A percentile compares a stretch with the other conserved stretches of the same genome.
These are phyloP conservation scores for Poliocrania exsul DNA, from an alignment of 2,797 vertebrate species.

Conservation along the genomic window DNA sequence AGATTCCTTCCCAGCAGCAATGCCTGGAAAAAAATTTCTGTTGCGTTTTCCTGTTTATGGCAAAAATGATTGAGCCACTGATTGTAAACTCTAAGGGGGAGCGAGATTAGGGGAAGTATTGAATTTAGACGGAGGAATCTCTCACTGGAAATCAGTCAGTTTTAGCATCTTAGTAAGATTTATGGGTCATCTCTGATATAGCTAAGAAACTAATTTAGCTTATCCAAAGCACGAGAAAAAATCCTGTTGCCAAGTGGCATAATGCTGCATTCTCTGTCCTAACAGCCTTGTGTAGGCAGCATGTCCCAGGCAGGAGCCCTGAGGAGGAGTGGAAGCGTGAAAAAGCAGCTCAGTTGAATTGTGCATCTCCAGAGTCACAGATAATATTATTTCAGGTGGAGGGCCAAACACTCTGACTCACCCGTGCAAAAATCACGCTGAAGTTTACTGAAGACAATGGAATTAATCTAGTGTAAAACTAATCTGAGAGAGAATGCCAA, in stretches of 20 bases:
- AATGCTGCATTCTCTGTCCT: background rate
- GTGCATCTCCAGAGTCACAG: background rate
- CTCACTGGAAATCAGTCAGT: background rate
- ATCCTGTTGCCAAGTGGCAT: background rate
- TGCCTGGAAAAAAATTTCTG: background rate
- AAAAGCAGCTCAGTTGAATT: background rate
- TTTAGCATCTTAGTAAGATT: background rate
- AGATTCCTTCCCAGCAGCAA: background rate
- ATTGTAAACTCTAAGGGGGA: background rate
- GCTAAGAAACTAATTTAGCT: background rate
- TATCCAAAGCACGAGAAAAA: background rate
- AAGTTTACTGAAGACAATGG: background rate
- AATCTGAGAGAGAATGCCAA: background rate
- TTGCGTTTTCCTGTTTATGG: background rate
- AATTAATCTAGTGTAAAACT: background rate
- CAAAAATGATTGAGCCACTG: slow-evolving; percentile 1
- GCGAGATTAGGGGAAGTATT: background rate
- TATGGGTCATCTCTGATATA: background rate
- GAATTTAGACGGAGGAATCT: background rate
- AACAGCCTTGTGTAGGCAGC: background rate
- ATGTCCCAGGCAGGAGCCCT: background rate
- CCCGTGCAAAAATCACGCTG: background rate
- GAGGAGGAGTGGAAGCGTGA: background rate
- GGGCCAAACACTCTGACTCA: slow-evolving; percentile 40
- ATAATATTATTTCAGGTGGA: background rate